Evolutionary conservation across 2,113 vertebrate genomes (phyloP), one percentile per base, ranked within the genome.

Genomic region (Hippocampus barbouri): DNA sequence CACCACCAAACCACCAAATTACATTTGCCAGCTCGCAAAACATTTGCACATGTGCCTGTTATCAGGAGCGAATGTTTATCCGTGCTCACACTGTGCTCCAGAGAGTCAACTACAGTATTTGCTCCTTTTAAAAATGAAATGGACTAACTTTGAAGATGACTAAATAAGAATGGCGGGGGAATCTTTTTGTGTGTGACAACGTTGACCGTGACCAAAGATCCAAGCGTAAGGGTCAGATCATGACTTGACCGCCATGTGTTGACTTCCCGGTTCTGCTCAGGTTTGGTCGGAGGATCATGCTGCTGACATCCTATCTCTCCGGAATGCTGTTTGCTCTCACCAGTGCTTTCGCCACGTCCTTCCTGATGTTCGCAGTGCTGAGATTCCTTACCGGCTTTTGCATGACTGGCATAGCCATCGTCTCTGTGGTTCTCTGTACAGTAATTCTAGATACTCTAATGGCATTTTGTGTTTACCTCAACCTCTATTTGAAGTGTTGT

Each of bases 371-470:
- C 16, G 75, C 62, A 0, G 85, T 89, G 64, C 69, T 92, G 72
- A 80, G 92, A 81, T 93, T 93, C 80, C 85, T 91, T 80, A 93
- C 92, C 0, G 92, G 92, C 6, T 88, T 93, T 56, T 81, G 81
- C 73, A 89, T 93, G 74, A 92, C 86, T 4, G 92, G 92, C 76
- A 91, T 90, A 21, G 30, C 87, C 82, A 92, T 93, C 15, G 59
- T 92, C 57, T 86, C 90, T 56, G 3, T 76, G 23, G 89, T 90
- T 25, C 89, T 93, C 14, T 65, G 63, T 65, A 60, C 27, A 87
- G 92, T 93, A 63, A 92, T 71, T 72, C 61, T 34, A 43, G 18
- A 69, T 45, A 21, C 21, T 45, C 21, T 5, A 23, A 23, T 64
- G 14, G 27, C 15, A n/a, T 64, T n/a, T 64, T 25, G 7, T 53